Evolutionary conservation across 2,888 invertebrate species (phyloP), one percentile per base, ranked within the genome.

Genomic region (Spilosoma lubricipeda): DNA sequence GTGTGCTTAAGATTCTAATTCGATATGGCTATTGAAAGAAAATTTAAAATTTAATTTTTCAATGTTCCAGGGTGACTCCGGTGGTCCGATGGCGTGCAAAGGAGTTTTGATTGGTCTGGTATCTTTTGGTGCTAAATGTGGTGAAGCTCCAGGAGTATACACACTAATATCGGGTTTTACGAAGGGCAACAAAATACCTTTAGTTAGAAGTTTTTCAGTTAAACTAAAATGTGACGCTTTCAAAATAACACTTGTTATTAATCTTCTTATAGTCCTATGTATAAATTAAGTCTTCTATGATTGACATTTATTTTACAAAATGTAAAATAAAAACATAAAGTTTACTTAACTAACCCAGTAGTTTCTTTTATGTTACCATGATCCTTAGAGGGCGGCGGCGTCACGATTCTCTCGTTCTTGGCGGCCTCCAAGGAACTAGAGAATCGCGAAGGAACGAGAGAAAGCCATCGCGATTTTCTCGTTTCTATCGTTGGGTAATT

Each of bases 61-160:
- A 27, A n/a, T 39, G 9, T 77, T 80, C 65, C 73, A 90, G 90
- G 90, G 89, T 66, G 89, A 89, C 77, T 89, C 89, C n/a, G 89
- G 90, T 8, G 89, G 90, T 9, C 89, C 90, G 2, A 70, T 90
- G 1, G 87, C 88, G 5, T 89, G 88, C 48, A 33, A 72, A 3
- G 90, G 89, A 4, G 77, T 86, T 13, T 79, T 89, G 52, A 82
- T 83, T 2, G 90, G 90, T 3, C 64, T 89, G 1, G 87, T 89
- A 0, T 88, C 89, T 0, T 87, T 82, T 74, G 89, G 89, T 4
- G 84, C 82, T 39, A 23, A n/a, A 0, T 90, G 90, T 73, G 90
- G 90, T 0, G 56, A 39, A 0, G 72, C 77, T 1, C 89, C 88
- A 8, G 88, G 88, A 8, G 88, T 89, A 0, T 90, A 90, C 15